A percentile compares a stretch with the other conserved stretches of the same genome.
These are phyloP conservation scores for Phocoena sinus DNA, from an alignment of 2,113 vertebrate species.

Conservation along the genomic window DNA sequence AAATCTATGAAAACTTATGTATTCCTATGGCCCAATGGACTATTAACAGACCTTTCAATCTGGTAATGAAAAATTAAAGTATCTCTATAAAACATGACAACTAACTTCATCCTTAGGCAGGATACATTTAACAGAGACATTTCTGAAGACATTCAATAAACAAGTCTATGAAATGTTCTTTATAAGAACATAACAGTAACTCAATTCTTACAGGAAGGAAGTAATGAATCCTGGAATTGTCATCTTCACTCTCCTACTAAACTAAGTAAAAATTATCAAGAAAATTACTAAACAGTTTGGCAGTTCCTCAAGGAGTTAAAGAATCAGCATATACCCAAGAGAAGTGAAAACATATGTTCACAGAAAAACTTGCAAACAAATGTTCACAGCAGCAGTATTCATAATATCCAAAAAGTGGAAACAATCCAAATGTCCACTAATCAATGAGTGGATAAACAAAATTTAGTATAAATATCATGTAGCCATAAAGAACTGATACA, in stretches of 20 bases:
- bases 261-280: neutral
- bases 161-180: neutral
- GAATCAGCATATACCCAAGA: neutral
- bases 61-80: neutral
- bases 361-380: neutral
- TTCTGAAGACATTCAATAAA: neutral
- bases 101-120: neutral
- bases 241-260: neutral
- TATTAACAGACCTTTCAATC: neutral
- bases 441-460: neutral
- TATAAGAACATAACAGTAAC: neutral
- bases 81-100: neutral
- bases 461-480: neutral
- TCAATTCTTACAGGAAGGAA: neutral
- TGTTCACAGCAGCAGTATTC: neutral
- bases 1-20: rapidly evolving
- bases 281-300: neutral
- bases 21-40: neutral
- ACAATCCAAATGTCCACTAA: neutral
- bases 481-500: neutral
- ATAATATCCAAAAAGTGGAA: neutral
- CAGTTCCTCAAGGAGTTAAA: neutral
- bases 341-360: neutral
- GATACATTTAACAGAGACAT: neutral
- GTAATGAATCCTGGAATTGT: neutral